Base-by-base conservation (phyloP, 2,888 invertebrate species). In the Mamestra brassicae region DNA sequence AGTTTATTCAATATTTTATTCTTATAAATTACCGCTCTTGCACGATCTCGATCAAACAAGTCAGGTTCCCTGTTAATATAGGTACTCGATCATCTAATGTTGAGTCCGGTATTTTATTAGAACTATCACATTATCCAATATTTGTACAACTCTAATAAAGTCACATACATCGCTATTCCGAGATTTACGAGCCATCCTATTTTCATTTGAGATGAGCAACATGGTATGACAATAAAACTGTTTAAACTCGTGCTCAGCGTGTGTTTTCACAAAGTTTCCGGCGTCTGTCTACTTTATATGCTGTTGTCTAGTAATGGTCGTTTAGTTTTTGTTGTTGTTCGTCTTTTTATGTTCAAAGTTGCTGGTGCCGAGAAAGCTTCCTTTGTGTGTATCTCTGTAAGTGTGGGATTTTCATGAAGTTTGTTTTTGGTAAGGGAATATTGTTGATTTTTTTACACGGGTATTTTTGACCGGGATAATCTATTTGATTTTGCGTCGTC, bases 251-350 rank as follows among this genome's bases (percentile, higher is more conserved):
- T 85, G 85, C 89, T 85, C 86, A 80, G 82, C 88, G 89, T 85
- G 89, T 94, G 94, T 95, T 96, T 95, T 95, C 92, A 91, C 92
- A 91, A 87, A 89, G 92, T 94, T 95, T 96, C 96, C 96, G 94
- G 95, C 91, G 91, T 91, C 90, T 90, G 88, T 86, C 87, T 78
- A 83, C 82, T 84, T 86, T 84, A 89, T 88, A 89, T 75, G 75
- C 73, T 77, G 74, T 66, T 80, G 77, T 86, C 65, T 80, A 71
- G 85, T 85, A 85, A 85, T 89, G 78, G 85, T 76, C 74, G 79
- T 81, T 85, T 75, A 84, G 71, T 83, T 87, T 85, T 85, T 84
- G 83, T 89, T 88, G 73, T 78, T 80, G 71, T 76, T 80, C 34
- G 60, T 68, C 73, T 78, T 85, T 85, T 85, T 82, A 80, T 78